phyloP scores from a whole-genome alignment of 2,888 invertebrate genomes.

The Cheilosia scutellata region DNA sequence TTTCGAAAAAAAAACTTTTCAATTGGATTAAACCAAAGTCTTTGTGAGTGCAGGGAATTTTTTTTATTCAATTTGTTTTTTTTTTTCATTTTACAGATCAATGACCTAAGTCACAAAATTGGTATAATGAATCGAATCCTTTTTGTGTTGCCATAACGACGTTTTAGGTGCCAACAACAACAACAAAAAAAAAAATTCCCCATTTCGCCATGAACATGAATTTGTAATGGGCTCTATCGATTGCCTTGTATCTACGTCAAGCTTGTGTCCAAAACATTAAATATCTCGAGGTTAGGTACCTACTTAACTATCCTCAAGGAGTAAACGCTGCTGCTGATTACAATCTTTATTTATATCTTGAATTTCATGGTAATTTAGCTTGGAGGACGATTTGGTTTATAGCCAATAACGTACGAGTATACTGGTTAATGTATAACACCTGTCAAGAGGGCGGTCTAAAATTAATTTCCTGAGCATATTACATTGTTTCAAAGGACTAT shows the following conservation, averaged over 20 bases:
- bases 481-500: neutral
- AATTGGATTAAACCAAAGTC: slow-evolving; percentile 28
- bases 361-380: slow-evolving; percentile 58
- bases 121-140: slow-evolving; percentile 32
- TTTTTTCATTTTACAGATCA: slow-evolving; percentile 29
- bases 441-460: slow-evolving; percentile 40
- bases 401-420: neutral
- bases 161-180: slow-evolving; percentile 40
- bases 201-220: slow-evolving; percentile 56
- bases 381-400: slow-evolving; percentile 61
- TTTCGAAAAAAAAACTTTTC: slow-evolving; percentile 13
- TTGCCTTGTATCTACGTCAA: slow-evolving; percentile 58
- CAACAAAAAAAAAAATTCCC: slow-evolving; percentile 1
- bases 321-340: slow-evolving; percentile 11
- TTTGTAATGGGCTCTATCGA: slow-evolving; percentile 55
- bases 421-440: slow-evolving; percentile 41
- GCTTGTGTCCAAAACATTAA: slow-evolving; percentile 48
- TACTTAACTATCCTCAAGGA: slow-evolving; percentile 32
- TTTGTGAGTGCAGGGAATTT: neutral
- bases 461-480: slow-evolving; percentile 37
- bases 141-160: slow-evolving; percentile 65
- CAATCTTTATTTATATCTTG: slow-evolving; percentile 54
- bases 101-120: slow-evolving; percentile 68
- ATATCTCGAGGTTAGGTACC: neutral
- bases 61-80: neutral